Percentiles rank a stretch among this genome's conserved stretches.
Evolutionary conservation across 1,140 invertebrate genomes (phyloP).

Genomic region (Cydia fagiglandana): DNA sequence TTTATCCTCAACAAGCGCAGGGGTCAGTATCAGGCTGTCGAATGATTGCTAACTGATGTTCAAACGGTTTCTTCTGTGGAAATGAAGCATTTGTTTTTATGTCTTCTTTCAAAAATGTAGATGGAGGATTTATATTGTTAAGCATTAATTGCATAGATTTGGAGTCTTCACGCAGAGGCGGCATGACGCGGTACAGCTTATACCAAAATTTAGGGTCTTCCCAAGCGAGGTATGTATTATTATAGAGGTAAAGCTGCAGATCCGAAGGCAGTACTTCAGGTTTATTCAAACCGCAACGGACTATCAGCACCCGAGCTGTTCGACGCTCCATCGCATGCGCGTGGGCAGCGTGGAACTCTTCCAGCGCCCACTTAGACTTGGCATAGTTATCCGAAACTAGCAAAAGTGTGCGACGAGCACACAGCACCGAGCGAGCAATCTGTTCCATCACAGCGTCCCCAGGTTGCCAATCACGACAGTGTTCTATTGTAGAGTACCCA

Average conservation of each 20-base stretch:
- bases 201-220: constrained; percentile 93
- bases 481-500: constrained; percentile 80
- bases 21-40: neutral
- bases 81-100: neutral
- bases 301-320: constrained; percentile 85
- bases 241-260: constrained; percentile 85
- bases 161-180: constrained; percentile 32
- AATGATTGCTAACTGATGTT: neutral
- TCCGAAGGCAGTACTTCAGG: constrained; percentile 86
- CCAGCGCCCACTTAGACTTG: constrained; percentile 88
- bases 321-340: constrained; percentile 85
- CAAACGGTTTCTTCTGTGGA: neutral
- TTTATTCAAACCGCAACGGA: constrained; percentile 81
- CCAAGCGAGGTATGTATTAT: constrained; percentile 92
- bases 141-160: neutral
- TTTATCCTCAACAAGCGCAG: neutral
- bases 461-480: constrained; percentile 87
- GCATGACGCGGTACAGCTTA: constrained; percentile 87
- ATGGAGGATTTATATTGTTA: neutral
- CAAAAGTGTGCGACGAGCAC: constrained; percentile 89
- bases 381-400: constrained; percentile 90
- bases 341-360: constrained; percentile 90
- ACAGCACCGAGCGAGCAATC: constrained; percentile 86
- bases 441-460: constrained; percentile 88
- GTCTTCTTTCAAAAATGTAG: neutral